phyloP scores from a whole-genome alignment of 2,888 invertebrate genomes.

The Andrena haemorrhoa region DNA sequence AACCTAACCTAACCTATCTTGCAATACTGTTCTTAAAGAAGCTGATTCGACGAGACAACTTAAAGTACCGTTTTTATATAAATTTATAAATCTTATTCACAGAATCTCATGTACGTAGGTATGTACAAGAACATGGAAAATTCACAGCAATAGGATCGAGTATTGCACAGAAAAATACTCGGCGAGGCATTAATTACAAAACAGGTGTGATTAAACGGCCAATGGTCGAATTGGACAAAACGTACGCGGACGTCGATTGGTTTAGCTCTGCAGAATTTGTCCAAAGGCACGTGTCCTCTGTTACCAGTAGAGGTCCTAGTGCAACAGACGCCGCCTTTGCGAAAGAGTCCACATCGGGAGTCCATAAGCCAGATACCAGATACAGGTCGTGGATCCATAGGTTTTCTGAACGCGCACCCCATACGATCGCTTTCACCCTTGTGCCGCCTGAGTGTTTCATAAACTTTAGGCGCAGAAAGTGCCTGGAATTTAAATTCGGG shows the following conservation, averaged over 20 bases:
- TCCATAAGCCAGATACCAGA: constrained; percentile 1
- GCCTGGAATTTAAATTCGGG: constrained; percentile 55
- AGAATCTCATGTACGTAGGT: not conserved
- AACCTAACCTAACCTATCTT: too few species aligned
- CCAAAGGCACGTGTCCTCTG: not conserved
- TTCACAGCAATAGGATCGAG: not conserved
- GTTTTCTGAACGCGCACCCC: constrained; percentile 60
- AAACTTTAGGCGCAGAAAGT: constrained; percentile 46
- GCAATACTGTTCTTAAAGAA: too few species aligned
- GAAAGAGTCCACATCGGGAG: constrained; percentile 21
- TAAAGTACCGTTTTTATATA: too few species aligned
- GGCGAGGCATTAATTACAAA: not conserved
- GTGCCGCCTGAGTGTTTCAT: constrained; percentile 48
- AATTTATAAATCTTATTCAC: too few species aligned
- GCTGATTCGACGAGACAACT: too few species aligned
- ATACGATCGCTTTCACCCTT: constrained; percentile 49
- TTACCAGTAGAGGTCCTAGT: constrained; percentile 35
- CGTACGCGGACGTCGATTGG: constrained; percentile 33
- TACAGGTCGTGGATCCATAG: constrained; percentile 46
- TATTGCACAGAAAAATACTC: not conserved
- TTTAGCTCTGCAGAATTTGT: not conserved
- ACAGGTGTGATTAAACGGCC: not conserved
- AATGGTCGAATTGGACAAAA: constrained; percentile 56
- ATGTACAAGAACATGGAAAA: not conserved
- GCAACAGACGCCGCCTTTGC: not conserved